phyloP scores from a whole-genome alignment of 2,113 vertebrate genomes.

The Grammomys dolichurus region DNA sequence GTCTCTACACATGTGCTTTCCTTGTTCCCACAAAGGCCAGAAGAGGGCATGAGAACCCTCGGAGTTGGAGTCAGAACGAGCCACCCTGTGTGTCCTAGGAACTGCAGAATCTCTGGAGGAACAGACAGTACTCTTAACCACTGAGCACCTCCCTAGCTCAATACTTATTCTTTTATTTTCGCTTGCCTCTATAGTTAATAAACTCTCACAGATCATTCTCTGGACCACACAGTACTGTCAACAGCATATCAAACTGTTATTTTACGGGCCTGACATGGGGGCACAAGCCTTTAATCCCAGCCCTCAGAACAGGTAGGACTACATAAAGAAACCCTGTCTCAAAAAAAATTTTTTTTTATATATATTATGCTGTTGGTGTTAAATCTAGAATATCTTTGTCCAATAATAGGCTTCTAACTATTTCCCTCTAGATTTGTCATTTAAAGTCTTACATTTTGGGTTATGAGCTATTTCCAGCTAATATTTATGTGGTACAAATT shows the following conservation, averaged over 20 bases:
- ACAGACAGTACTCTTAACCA: background rate
- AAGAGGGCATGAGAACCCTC: background rate
- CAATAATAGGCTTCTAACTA: background rate
- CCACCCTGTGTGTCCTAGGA: background rate
- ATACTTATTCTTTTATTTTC: background rate
- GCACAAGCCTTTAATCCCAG: background rate
- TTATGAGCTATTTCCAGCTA: background rate
- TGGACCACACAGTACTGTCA: background rate
- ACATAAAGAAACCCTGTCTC: background rate
- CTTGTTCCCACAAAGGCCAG: too few relatives aligned
- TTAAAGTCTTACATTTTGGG: background rate
- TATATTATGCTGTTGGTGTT: background rate
- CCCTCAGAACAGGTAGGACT: background rate
- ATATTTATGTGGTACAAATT: background rate
- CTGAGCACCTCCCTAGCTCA: background rate
- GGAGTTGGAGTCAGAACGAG: background rate
- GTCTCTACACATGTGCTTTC: background rate
- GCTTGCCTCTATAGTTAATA: background rate
- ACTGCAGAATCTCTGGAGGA: background rate
- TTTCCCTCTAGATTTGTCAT: background rate
- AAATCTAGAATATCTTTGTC: background rate
- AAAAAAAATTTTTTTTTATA: background rate
- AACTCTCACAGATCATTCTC: background rate
- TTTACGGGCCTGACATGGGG: background rate
- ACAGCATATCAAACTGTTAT: background rate